Base-by-base conservation (phyloP, 1,140 invertebrate species). In the Plectus sambesii region DNA sequence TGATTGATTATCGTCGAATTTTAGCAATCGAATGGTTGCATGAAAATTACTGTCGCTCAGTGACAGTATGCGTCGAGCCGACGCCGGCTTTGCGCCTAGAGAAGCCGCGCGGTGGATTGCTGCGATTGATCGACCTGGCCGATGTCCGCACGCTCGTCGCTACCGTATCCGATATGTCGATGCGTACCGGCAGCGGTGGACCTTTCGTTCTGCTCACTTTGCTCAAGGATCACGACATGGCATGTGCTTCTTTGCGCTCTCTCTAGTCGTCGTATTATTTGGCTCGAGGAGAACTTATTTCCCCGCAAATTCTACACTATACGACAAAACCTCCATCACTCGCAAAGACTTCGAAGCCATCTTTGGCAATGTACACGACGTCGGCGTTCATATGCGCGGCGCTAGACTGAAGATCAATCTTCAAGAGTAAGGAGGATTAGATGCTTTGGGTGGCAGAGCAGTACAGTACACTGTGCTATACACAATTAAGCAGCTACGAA, bases 341-440 rank as follows among this genome's bases (percentile, higher is more conserved):
- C 94, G 97, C 67, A 83, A 84, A 36, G 90, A 97, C 66, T 92
- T 94, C 69, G 86, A 93, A 1, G 87, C 87, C 1, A 90, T 96
- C n/a, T 69, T 69, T 51, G 53, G 51, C 26, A 57, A 68, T 43
- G 51, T 58, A 15, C 56, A 59, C 22, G 51, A 66, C 22, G 42
- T 69, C 17, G 64, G 60, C 37, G 27, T 67, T 2, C 60, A 69
- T 42, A 42, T 68, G 19, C 43, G 59, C 37, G 62, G 66, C 8
- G 56, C 41, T n/a, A 56, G 53, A 33, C 23, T 65, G 19, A 59
- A 60, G 44, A 47, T 69, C 19, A 67, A 62, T 92, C 65, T 93
- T 85, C 68, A 96, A 92, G 75, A 90, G 73, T 73, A 43, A 40
- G 62, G 5, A 8, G 24, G 6, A 41, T 41, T 12, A 41, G 22